Conservation (phyloP, 2,797 vertebrate genomes). For the Catharus ustulatus region DNA sequence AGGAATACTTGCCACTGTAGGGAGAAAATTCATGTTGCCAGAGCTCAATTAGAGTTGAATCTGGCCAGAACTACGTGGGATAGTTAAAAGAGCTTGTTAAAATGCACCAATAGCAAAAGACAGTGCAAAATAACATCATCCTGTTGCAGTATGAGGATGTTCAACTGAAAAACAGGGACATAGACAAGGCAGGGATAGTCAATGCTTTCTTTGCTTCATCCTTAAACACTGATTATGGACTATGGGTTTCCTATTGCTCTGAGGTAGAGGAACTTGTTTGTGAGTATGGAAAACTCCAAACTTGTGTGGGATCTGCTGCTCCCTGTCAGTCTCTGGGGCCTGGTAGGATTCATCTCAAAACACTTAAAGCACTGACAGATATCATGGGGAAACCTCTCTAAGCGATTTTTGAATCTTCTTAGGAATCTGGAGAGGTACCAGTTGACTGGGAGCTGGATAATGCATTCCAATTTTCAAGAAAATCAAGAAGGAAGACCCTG, state of each 20-base stretch:
- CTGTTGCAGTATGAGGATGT: not conserved
- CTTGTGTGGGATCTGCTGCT: not conserved
- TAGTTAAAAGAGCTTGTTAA: not conserved
- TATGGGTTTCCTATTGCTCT: not conserved
- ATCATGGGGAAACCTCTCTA: not conserved
- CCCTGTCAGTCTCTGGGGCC: not conserved
- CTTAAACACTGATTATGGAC: not conserved
- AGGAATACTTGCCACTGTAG: fast-evolving
- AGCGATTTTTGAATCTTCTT: not conserved
- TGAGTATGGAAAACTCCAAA: fast-evolving
- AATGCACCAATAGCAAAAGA: not conserved
- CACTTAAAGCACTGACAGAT: not conserved
- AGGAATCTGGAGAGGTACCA: not conserved
- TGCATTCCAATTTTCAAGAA: not conserved
- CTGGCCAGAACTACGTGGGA: not conserved
- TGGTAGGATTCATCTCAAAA: not conserved
- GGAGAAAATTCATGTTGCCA: not conserved
- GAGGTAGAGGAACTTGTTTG: not conserved
- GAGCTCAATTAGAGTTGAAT: not conserved
- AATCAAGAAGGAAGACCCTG: not conserved
- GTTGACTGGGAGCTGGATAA: not conserved
- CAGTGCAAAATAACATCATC: not conserved
- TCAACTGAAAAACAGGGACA: not conserved
- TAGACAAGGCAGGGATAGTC: not conserved
- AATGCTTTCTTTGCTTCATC: not conserved